These are phyloP conservation scores for Eilema griseolum DNA, from an alignment of 2,888 invertebrate species.

Conservation along the genomic window DNA sequence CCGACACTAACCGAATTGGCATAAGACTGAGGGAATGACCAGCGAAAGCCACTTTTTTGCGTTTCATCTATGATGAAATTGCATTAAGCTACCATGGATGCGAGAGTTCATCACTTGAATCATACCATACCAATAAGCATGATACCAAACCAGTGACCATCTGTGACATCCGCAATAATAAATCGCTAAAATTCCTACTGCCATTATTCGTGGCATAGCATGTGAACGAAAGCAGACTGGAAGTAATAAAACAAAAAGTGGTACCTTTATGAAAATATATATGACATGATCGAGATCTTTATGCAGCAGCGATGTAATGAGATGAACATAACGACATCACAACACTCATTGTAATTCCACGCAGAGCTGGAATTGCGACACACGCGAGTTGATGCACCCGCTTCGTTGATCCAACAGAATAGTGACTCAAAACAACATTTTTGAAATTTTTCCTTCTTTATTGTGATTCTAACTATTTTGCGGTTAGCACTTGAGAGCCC, in stretches of 20 bases:
- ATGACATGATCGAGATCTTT: constrained; percentile 12
- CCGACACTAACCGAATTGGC: too few species aligned
- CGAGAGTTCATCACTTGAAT: too few species aligned
- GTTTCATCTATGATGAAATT: too few species aligned
- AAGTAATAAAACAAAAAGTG: background rate
- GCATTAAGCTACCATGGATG: too few species aligned
- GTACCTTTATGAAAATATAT: background rate
- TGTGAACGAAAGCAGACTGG: background rate
- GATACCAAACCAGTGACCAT: too few species aligned
- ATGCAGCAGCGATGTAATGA: background rate
- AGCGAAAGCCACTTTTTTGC: too few species aligned
- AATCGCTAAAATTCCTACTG: background rate
- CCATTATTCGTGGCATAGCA: background rate
- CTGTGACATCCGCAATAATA: too few species aligned
- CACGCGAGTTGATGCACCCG: background rate
- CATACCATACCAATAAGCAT: too few species aligned
- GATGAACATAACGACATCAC: constrained; percentile 13
- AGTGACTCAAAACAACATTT: background rate
- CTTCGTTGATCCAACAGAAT: background rate
- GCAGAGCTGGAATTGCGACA: constrained; percentile 10
- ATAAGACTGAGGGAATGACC: too few species aligned
- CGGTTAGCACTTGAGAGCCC: background rate
- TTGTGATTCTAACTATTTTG: background rate
- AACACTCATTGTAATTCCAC: constrained; percentile 13
- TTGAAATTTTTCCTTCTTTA: background rate